Evolutionary conservation across 2,797 vertebrate genomes (phyloP).

Genomic region (Hippoglossus hippoglossus): DNA sequence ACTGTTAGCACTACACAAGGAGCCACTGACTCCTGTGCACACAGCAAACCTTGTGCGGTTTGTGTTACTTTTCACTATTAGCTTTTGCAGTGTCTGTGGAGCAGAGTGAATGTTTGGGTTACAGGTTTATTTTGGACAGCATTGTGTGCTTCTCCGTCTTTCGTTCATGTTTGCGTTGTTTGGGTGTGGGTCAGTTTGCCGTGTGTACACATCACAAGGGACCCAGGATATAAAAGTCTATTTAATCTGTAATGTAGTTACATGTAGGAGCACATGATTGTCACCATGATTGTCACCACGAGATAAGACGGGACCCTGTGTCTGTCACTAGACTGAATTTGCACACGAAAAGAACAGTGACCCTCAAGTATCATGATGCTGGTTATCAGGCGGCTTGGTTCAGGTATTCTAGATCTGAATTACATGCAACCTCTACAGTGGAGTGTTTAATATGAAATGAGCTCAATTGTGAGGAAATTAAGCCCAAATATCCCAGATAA

Average conservation of each 20-base stretch:
- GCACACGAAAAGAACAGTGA: no score
- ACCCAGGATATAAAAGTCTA: constrained; percentile 25
- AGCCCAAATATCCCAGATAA: no score
- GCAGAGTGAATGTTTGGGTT: constrained; percentile 11
- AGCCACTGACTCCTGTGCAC: constrained; percentile 22
- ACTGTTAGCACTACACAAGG: not conserved
- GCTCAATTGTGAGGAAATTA: no score
- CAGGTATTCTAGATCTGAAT: no score
- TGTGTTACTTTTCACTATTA: not conserved
- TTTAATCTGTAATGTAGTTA: constrained; percentile 26
- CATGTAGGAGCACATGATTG: constrained; percentile 27
- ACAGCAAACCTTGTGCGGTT: constrained; percentile 13
- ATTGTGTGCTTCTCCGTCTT: constrained; percentile 6
- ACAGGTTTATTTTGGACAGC: constrained; percentile 1
- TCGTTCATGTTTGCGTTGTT: constrained; percentile 31
- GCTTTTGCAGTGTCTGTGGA: not conserved
- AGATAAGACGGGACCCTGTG: not conserved
- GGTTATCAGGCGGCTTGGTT: no score
- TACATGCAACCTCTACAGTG: no score
- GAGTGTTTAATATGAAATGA: no score
- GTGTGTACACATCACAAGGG: constrained; percentile 31
- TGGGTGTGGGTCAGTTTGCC: constrained; percentile 47
- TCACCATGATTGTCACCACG: not conserved
- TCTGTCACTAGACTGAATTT: no score
- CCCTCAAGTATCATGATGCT: no score